Evolutionary conservation across 2,113 vertebrate genomes (phyloP).

Genomic region (Varanus salvator): DNA sequence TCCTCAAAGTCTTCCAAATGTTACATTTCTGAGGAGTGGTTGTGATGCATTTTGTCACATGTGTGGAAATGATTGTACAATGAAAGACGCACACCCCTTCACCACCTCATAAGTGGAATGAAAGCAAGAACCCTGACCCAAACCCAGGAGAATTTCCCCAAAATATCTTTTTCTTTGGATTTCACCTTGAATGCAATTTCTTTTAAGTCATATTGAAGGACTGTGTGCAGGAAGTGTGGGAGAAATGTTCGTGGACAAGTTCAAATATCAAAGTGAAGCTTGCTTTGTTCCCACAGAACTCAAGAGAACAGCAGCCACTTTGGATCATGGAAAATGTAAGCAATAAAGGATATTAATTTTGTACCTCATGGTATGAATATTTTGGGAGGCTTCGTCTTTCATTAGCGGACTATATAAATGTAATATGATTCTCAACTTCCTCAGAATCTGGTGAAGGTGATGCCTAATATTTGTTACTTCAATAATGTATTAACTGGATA

Average conservation of each 20-base stretch:
- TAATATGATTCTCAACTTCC: not conserved
- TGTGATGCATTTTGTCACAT: too few species aligned
- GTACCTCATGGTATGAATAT: not conserved
- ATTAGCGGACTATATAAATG: conserved; percentile 1
- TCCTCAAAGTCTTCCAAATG: too few species aligned
- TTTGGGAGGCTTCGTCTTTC: not conserved
- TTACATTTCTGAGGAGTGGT: too few species aligned
- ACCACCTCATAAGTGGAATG: too few species aligned
- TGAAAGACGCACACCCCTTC: too few species aligned
- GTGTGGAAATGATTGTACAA: too few species aligned
- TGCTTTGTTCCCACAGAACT: not conserved
- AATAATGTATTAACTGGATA: conserved; percentile 25
- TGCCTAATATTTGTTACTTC: conserved; percentile 20
- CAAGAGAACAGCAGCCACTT: not conserved
- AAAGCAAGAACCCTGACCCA: too few species aligned
- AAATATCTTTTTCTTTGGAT: too few species aligned
- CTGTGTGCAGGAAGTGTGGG: too few species aligned
- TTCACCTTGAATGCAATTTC: too few species aligned
- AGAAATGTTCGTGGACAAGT: not conserved
- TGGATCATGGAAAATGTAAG: not conserved
- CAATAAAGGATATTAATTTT: not conserved
- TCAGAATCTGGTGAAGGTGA: not conserved
- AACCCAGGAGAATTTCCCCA: too few species aligned
- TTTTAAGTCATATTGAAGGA: too few species aligned
- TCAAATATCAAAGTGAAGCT: not conserved